A percentile compares a stretch with the other conserved stretches of the same genome.
Evolutionary conservation across 2,797 vertebrate genomes (phyloP).

Genomic region (Megaceryle alcyon): DNA sequence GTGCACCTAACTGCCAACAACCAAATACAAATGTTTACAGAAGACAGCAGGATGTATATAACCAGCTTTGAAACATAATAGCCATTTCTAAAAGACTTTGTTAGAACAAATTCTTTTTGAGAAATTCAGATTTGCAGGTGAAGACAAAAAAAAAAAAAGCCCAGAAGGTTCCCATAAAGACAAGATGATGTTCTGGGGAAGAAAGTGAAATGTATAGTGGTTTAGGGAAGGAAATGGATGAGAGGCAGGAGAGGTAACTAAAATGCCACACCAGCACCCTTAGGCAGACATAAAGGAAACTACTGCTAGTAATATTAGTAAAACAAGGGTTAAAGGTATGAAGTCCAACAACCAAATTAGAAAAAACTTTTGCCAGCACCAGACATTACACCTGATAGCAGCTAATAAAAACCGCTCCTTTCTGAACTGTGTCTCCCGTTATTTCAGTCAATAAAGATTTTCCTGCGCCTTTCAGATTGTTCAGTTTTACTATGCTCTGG

Average conservation of each 20-base stretch:
- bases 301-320: neutral
- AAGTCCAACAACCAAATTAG: conserved; percentile 11
- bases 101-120: neutral
- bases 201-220: neutral
- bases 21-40: neutral
- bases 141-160: neutral
- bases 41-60: neutral
- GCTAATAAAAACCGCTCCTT: neutral
- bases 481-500: neutral
- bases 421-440: neutral
- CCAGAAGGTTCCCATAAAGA: neutral
- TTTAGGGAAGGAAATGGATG: neutral
- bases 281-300: neutral
- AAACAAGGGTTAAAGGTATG: conserved; percentile 25
- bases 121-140: neutral
- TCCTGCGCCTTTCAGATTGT: neutral
- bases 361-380: conserved; percentile 8
- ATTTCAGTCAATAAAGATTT: neutral
- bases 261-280: neutral
- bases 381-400: neutral
- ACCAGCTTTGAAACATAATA: neutral
- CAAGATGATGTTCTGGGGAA: neutral
- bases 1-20: neutral
- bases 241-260: neutral
- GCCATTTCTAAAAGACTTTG: neutral